Percentiles rank a stretch among this genome's conserved stretches.
phyloP scores from a whole-genome alignment of 2,888 invertebrate genomes.

The Oscheius sp. region DNA sequence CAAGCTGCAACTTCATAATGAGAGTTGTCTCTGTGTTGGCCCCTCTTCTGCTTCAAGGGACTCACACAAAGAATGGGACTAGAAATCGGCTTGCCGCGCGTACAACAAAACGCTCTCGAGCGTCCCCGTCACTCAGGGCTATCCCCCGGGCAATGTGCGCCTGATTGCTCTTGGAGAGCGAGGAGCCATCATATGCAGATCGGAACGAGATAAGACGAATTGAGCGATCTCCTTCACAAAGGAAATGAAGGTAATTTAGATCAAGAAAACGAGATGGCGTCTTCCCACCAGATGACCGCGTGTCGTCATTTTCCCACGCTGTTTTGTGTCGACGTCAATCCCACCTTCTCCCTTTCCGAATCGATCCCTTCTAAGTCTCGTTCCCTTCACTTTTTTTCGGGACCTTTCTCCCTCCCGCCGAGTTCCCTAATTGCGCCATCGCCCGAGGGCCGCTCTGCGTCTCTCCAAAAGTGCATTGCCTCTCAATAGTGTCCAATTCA shows the following conservation, averaged over 20 bases:
- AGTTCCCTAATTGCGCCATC: slow-evolving; percentile 25
- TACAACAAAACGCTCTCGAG: slow-evolving; percentile 23
- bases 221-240: slow-evolving; percentile 21
- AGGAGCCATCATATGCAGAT: slow-evolving; percentile 24
- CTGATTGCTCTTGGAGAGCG: slow-evolving; percentile 27
- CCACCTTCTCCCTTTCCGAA: neutral
- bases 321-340: slow-evolving; percentile 18
- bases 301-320: slow-evolving; percentile 32
- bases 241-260: slow-evolving; percentile 13
- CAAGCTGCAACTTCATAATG: slow-evolving; percentile 62
- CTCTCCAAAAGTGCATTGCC: slow-evolving; percentile 7
- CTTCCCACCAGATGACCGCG: neutral
- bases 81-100: neutral
- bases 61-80: slow-evolving; percentile 10
- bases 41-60: slow-evolving; percentile 24
- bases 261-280: neutral
- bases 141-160: slow-evolving; percentile 34
- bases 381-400: neutral
- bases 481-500: neutral
- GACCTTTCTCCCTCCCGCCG: slow-evolving; percentile 3
- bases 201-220: slow-evolving; percentile 17
- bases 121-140: slow-evolving; percentile 31
- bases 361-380: slow-evolving; percentile 11
- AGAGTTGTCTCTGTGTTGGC: no score
- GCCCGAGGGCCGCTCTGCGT: slow-evolving; percentile 4